Evolutionary conservation across 2,888 invertebrate genomes (phyloP), one percentile per base, ranked within the genome.

Genomic region (Drosophila mercatorum): DNA sequence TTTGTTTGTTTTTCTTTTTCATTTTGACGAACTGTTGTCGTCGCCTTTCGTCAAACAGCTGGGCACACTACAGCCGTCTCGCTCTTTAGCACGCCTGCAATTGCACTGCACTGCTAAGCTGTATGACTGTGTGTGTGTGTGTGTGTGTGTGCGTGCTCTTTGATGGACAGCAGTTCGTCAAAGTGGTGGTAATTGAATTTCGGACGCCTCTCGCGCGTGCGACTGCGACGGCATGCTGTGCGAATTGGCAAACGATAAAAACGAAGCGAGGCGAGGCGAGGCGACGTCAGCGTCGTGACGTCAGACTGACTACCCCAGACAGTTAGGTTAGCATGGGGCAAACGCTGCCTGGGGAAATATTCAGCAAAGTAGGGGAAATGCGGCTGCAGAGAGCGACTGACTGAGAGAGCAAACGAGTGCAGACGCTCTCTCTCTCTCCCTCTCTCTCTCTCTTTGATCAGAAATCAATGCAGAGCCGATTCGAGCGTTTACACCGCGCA

Each of bases 141-240:
- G 47, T 49, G 41, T 36, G 12, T 49, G 52, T 66, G 47, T 61
- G 64, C 12, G 61, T 44, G 57, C 56, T 41, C 68, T 57, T 75
- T 91, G 91, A 91, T 88, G 85, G 91, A 91, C 92, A 91, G 92
- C 91, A 90, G 88, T 91, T 91, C 91, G 87, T 91, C 91, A 91
- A 91, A 91, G 83, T 78, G 85, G 89, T 83, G 85, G 81, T 87
- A 90, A 91, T 91, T 89, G 82, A 90, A 90, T 91, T 78, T 75
- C 71, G 67, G 61, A 76, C 60, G 72, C 59, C 67, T 62, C 61
- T 67, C 53, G 53, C 59, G 69, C 66, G 75, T 67, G 71, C 59
- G 78, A 84, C 53, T 79, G 86, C 64, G 86, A 77, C 22, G 68
- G 75, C 84, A 78, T 53, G 65, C n/a, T 63, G 58, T 67, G 62